phyloP scores from a whole-genome alignment of 1,140 invertebrate genomes.

The Hypothenemus hampei region DNA sequence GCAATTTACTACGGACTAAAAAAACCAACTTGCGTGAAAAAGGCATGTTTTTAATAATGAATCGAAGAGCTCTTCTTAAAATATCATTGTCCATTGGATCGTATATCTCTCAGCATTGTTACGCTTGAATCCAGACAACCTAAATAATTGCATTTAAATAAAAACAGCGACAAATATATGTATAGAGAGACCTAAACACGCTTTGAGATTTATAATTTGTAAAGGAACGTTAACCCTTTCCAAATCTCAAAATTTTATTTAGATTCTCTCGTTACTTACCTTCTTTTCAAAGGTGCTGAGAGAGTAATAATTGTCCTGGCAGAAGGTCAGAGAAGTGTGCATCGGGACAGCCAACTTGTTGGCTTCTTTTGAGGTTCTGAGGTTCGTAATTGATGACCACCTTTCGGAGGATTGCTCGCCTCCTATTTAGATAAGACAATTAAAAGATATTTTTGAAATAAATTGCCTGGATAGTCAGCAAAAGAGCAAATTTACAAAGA shows the following conservation, averaged over 20 bases:
- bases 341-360: slow-evolving; percentile 66
- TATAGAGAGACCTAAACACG: background rate
- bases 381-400: slow-evolving; percentile 64
- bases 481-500: too few relatives aligned
- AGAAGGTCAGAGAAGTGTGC: slow-evolving; percentile 68
- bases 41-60: too few relatives aligned
- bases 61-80: too few relatives aligned
- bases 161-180: background rate
- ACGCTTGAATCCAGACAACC: too few relatives aligned
- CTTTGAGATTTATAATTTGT: background rate
- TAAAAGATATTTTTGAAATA: too few relatives aligned
- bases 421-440: slow-evolving; percentile 56
- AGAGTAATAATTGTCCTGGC: slow-evolving; percentile 2
- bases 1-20: too few relatives aligned
- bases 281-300: slow-evolving; percentile 10
- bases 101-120: too few relatives aligned
- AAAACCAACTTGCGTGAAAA: too few relatives aligned
- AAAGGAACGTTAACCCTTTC: background rate
- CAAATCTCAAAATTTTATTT: background rate
- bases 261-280: background rate
- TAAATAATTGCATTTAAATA: background rate
- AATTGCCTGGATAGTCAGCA: too few relatives aligned
- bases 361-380: slow-evolving; percentile 68
- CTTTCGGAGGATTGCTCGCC: slow-evolving; percentile 73
- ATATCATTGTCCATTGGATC: too few relatives aligned